Base-by-base conservation (phyloP, 2,888 invertebrate species). In the Laothoe populi region DNA sequence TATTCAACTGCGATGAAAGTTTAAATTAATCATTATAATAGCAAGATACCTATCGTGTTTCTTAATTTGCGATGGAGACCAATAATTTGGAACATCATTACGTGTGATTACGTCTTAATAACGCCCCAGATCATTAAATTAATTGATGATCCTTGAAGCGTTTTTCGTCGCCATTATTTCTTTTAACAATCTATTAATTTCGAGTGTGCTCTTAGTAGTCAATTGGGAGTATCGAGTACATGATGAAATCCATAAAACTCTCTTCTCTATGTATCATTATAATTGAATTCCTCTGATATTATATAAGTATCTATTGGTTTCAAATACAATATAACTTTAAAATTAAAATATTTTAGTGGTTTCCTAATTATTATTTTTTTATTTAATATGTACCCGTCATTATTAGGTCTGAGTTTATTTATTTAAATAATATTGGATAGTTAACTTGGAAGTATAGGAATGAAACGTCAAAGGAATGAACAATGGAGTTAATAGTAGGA, bases 41-140 rank as follows among this genome's bases (percentile, higher is more conserved):
- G 61, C 42, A 59, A 48, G 59, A 4, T 11, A 24, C 61, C 48
- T 49, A 53, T 64, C 57, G 45, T 38, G 26, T 59, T 59, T 59
- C 64, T 35, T 57, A 38, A 64, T 53, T 64, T 57, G n/a, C 61
- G n/a, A 26, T 64, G 45, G 60, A 61, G 48, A 38, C 13, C 16
- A 49, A 26, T 31, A 60, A 49, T 60, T 40, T 49, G 11, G 19
- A 24, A 24, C 19, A 40, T 40, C 38, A 60, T 60, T 60, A 60
- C 53, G 11, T 35, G 35, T 53, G 40, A 53, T 21, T 23, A 61
- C 40, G n/a, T 26, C 42, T 53, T 61, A 19, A 44, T 53, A 53
- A 53, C 26, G 31, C 13, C 26, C 24, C 26, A 31, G 42, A n/a
- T 44, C 26, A 61, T 53, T 53, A 53, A 42, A 40, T 24, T 61